Conservation (phyloP, 2,797 vertebrate species). For the Catamblyrhynchus diadema region DNA sequence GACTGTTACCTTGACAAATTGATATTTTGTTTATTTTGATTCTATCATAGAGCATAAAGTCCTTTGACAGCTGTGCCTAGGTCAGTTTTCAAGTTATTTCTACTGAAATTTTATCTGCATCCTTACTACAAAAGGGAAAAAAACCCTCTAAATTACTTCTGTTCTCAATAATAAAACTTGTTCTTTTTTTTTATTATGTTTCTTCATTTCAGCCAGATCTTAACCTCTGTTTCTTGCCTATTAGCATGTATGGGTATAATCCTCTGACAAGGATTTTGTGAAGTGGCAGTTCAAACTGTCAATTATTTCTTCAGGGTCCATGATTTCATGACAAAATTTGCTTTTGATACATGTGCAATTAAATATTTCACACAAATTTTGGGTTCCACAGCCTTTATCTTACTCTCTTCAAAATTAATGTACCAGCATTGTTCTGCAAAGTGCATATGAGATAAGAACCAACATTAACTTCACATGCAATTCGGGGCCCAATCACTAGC, state of each 20-base stretch:
- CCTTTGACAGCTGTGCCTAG: not conserved
- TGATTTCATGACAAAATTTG: constrained; percentile 62
- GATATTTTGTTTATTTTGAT: not conserved
- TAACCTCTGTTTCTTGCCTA: not conserved
- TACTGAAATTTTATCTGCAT: not conserved
- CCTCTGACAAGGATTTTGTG: not conserved
- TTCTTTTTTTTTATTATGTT: not conserved
- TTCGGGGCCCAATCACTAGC: constrained; percentile 14
- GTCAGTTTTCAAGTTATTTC: constrained; percentile 35
- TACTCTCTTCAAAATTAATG: constrained; percentile 15
- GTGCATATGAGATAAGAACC: constrained; percentile 15
- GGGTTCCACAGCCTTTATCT: constrained; percentile 55
- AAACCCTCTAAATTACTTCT: not conserved
- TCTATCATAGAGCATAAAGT: not conserved
- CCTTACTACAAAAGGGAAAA: constrained; percentile 8
- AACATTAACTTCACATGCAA: constrained; percentile 40
- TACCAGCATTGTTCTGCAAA: constrained; percentile 23
- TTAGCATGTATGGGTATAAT: not conserved
- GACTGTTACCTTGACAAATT: not conserved
- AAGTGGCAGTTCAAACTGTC: not conserved
- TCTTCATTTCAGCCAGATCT: not conserved
- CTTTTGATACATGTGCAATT: constrained; percentile 51
- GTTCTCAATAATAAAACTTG: not conserved
- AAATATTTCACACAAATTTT: constrained; percentile 28
- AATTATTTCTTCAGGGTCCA: not conserved